Conservation (phyloP, 2,797 vertebrate genomes). For the Spinus pinus region DNA sequence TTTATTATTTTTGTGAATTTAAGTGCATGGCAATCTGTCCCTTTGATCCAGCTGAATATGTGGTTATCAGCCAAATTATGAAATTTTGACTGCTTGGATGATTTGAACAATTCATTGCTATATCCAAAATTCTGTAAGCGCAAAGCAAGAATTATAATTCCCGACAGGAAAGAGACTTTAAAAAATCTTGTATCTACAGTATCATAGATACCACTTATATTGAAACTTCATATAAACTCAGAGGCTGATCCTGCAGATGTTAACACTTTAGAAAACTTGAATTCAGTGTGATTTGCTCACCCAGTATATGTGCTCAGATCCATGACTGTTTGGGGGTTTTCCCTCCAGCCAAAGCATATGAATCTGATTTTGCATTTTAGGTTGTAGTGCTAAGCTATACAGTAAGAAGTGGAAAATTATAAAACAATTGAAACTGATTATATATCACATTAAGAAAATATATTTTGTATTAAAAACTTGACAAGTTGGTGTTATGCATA, state of each 20-base stretch:
- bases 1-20: not conserved
- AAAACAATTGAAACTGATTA: not conserved
- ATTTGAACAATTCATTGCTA: not conserved
- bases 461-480: not conserved
- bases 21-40: not conserved
- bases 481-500: not conserved
- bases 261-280: slow-evolving; percentile 15
- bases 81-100: not conserved
- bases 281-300: not conserved
- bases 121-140: not conserved
- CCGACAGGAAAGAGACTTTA: not conserved
- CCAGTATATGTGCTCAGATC: not conserved
- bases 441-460: not conserved
- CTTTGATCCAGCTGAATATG: not conserved
- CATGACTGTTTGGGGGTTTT: not conserved
- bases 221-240: not conserved
- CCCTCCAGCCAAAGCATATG: accelerated
- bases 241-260: not conserved
- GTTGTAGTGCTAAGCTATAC: not conserved
- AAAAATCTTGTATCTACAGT: not conserved
- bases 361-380: not conserved
- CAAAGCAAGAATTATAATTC: not conserved
- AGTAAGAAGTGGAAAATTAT: not conserved
- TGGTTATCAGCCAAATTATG: not conserved
- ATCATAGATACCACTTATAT: not conserved